These are phyloP conservation scores for Ectropis grisescens DNA, from an alignment of 1,140 invertebrate species.

Conservation along the genomic window DNA sequence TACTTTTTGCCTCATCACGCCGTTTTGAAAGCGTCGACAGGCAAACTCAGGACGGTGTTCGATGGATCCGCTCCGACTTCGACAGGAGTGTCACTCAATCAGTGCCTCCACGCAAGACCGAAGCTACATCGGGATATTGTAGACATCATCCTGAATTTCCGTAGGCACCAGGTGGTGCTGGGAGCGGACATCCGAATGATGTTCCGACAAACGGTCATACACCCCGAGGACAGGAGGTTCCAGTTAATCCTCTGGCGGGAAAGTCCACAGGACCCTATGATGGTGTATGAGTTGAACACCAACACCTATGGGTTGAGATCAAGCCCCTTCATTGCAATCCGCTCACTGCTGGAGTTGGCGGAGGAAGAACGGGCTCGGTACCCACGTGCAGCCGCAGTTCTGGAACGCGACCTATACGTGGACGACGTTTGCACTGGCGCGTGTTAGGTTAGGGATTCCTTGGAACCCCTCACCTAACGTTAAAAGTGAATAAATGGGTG, in stretches of 20 bases:
- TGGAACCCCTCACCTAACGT: too few relatives aligned
- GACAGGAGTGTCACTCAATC: constrained; percentile 7
- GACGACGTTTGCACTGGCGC: constrained; percentile 6
- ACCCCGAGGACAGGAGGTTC: constrained; percentile 25
- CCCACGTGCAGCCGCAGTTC: constrained; percentile 1
- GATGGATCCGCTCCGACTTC: constrained; percentile 4
- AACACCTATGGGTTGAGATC: constrained; percentile 44
- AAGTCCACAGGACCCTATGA: constrained; percentile 12
- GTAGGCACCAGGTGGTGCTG: too few relatives aligned
- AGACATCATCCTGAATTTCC: constrained; percentile 43
- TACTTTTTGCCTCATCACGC: constrained; percentile 8
- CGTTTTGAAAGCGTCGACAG: constrained; percentile 2
- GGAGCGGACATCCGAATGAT: too few relatives aligned
- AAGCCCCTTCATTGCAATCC: constrained; percentile 35
- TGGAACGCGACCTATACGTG: constrained; percentile 1
- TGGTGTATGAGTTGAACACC: constrained; percentile 28
- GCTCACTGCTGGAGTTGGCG: constrained; percentile 28
- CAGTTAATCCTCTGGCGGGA: constrained; percentile 52
- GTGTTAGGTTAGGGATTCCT: constrained; percentile 2
- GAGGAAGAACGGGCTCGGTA: constrained; percentile 1
- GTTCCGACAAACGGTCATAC: constrained; percentile 44
- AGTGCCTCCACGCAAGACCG: constrained; percentile 7
- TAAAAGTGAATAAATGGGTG: too few relatives aligned
- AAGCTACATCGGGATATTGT: constrained; percentile 40
- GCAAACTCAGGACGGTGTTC: constrained; percentile 7